Percentiles rank a stretch among this genome's conserved stretches.
Conservation (phyloP, 2,888 invertebrate species). For the Drosophila mimetica region DNA sequence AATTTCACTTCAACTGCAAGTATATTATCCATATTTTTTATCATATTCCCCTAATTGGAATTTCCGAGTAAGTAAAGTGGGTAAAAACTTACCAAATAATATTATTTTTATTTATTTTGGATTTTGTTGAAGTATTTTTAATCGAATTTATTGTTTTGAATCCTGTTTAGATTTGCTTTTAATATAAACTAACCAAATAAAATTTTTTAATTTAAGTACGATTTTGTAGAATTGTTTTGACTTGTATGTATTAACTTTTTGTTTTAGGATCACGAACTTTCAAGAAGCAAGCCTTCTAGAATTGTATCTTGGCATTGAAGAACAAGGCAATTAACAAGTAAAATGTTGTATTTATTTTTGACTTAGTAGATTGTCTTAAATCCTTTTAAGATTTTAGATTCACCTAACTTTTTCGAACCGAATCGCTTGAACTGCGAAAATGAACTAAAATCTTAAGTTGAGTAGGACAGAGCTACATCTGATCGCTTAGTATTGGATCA, state of each 20-base stretch:
- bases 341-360: too few relatives aligned
- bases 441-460: background rate
- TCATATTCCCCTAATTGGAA: constrained; percentile 3
- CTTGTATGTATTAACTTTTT: too few relatives aligned
- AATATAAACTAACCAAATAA: too few relatives aligned
- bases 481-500: background rate
- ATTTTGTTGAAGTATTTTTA: background rate
- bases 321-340: too few relatives aligned
- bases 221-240: background rate
- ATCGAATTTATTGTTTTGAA: background rate
- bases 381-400: background rate
- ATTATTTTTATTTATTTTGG: background rate
- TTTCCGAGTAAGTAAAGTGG: background rate
- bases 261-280: too few relatives aligned
- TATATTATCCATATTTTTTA: constrained; percentile 5
- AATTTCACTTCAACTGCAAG: background rate
- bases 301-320: too few relatives aligned
- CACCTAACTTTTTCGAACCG: background rate
- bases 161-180: background rate
- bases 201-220: too few relatives aligned
- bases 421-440: background rate
- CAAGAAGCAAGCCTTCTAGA: too few relatives aligned
- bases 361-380: too few relatives aligned
- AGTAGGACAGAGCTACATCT: background rate
- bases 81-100: background rate